Conservation (phyloP, 1,140 invertebrate genomes). For the Nylanderia fulva region DNA sequence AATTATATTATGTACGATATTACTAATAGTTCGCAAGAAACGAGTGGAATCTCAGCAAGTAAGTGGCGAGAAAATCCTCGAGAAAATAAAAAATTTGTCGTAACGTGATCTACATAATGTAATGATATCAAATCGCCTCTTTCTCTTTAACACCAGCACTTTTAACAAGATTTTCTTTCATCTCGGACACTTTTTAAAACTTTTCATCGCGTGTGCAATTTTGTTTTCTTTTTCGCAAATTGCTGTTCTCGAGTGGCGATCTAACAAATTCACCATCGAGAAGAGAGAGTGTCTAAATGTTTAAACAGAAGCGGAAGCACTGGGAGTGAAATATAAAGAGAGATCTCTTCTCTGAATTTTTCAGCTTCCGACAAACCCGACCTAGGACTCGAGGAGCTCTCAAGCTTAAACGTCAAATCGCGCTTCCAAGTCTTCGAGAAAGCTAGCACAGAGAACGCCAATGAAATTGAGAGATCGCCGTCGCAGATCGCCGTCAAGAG, state of each 20-base stretch:
- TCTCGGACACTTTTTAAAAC: conserved; percentile 17
- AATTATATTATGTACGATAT: neutral
- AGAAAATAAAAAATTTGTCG: neutral
- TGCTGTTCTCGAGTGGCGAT: neutral
- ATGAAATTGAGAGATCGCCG: conserved; percentile 87
- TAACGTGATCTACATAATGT: conserved; percentile 21
- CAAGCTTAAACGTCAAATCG: conserved; percentile 93
- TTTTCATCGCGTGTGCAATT: conserved; percentile 23
- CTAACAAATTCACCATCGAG: conserved; percentile 12
- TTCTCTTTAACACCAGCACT: neutral
- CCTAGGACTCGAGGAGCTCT: conserved; percentile 93
- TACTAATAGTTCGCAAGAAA: neutral
- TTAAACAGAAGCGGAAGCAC: neutral
- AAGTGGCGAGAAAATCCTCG: neutral
- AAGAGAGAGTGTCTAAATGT: conserved; percentile 14
- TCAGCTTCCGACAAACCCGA: conserved; percentile 95
- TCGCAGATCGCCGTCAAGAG: conserved; percentile 89
- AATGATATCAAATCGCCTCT: conserved; percentile 3
- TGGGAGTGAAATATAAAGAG: neutral
- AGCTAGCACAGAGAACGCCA: conserved; percentile 83
- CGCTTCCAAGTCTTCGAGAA: conserved; percentile 95
- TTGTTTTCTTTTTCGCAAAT: conserved; percentile 1
- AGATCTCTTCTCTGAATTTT: conserved; percentile 72
- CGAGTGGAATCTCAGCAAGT: neutral
- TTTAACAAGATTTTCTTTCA: conserved; percentile 13